Conservation (phyloP, 2,797 vertebrate genomes). For the Coregonus sp. region DNA sequence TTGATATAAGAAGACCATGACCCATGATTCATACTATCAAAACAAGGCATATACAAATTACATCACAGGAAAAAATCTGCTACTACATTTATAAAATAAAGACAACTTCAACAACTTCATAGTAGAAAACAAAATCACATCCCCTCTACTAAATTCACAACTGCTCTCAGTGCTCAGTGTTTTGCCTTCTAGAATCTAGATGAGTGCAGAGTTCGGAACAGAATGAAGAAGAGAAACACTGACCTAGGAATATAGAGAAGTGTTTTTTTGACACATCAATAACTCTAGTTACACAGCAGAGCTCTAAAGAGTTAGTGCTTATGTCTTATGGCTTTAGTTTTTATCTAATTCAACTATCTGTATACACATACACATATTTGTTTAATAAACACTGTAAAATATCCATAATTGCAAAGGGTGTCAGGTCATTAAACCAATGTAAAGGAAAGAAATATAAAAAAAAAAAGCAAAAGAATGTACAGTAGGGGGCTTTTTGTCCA, state of each 20-base stretch:
- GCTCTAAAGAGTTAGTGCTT: constrained; percentile 81
- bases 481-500: constrained; percentile 53
- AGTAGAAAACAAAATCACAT: constrained; percentile 68
- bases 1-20: constrained; percentile 36
- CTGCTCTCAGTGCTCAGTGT: constrained; percentile 64
- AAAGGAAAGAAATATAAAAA: constrained; percentile 21
- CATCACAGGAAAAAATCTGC: constrained; percentile 67
- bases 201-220: constrained; percentile 62
- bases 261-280: constrained; percentile 58
- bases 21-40: constrained; percentile 66
- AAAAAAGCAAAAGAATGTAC: constrained; percentile 52
- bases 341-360: constrained; percentile 74
- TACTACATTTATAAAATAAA: constrained; percentile 65
- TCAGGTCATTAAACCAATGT: constrained; percentile 61
- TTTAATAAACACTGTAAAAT: constrained; percentile 68
- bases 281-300: constrained; percentile 75
- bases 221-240: constrained; percentile 69
- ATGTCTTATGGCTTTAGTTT: constrained; percentile 84
- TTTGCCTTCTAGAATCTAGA: constrained; percentile 56
- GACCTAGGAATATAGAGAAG: constrained; percentile 65
- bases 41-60: constrained; percentile 71
- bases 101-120: constrained; percentile 62
- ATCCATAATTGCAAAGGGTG: constrained; percentile 65
- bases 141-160: constrained; percentile 66
- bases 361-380: constrained; percentile 70